Percentiles rank a stretch among this genome's conserved stretches.
phyloP scores from a whole-genome alignment of 2,797 vertebrate species.

The Lepidocolaptes lacrymiger region DNA sequence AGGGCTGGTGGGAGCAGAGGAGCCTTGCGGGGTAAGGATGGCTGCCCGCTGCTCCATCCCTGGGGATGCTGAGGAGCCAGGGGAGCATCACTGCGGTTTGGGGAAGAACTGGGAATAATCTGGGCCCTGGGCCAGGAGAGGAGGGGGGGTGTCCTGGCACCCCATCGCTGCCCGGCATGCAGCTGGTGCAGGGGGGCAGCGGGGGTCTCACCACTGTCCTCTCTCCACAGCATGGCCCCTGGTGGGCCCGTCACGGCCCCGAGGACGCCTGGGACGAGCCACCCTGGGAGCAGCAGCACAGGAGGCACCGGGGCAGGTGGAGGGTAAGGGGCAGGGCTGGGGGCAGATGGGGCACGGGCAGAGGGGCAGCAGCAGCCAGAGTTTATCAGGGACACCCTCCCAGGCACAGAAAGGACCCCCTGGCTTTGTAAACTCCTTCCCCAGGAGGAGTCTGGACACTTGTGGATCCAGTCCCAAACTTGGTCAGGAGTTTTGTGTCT shows the following conservation, averaged over 20 bases:
- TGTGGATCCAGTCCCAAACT: not conserved
- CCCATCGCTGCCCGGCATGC: not conserved
- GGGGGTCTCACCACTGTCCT: not conserved
- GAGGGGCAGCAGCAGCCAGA: fast-evolving
- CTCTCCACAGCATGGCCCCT: fast-evolving
- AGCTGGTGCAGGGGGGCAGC: fast-evolving
- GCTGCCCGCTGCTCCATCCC: fast-evolving
- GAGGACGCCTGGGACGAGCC: fast-evolving
- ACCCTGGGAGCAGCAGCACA: fast-evolving
- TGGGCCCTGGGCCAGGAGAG: fast-evolving
- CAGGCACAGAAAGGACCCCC: not conserved
- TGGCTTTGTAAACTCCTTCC: not conserved
- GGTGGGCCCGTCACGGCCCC: fast-evolving
- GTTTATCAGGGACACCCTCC: not conserved
- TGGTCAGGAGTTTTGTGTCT: not conserved
- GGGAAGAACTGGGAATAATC: fast-evolving
- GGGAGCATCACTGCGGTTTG: fast-evolving
- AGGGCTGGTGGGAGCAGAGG: fast-evolving
- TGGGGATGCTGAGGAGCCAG: fast-evolving
- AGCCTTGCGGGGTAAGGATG: fast-evolving
- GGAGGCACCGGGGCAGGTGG: fast-evolving
- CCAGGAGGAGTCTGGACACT: fast-evolving
- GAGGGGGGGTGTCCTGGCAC: not conserved
- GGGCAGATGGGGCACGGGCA: not conserved
- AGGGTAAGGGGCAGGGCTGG: not conserved